These are phyloP conservation scores for Lithophane semibrunnea DNA, from an alignment of 2,888 invertebrate genomes.

Conservation along the genomic window DNA sequence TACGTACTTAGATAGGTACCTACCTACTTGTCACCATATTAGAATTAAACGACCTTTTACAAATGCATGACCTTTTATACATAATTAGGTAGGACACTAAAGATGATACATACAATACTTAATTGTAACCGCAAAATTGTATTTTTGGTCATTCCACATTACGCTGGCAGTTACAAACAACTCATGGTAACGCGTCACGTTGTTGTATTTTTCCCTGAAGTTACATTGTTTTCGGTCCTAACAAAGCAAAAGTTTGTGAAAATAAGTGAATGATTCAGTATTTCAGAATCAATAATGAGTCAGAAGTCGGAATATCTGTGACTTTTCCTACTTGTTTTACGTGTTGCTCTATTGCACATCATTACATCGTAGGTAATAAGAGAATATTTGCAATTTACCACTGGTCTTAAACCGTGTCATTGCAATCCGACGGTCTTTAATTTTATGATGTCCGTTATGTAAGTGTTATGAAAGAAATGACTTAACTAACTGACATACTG, in stretches of 20 bases:
- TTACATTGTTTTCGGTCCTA: constrained; percentile 37
- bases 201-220: constrained; percentile 40
- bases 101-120: neutral
- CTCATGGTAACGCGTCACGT: constrained; percentile 14
- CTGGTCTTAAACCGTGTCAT: constrained; percentile 29
- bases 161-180: constrained; percentile 8
- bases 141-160: neutral
- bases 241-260: constrained; percentile 40
- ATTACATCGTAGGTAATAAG: constrained; percentile 29
- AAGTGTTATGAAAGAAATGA: constrained; percentile 54
- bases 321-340: constrained; percentile 10
- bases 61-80: constrained; percentile 5
- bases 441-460: constrained; percentile 54
- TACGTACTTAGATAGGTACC: neutral
- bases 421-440: constrained; percentile 45
- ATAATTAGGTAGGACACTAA: neutral
- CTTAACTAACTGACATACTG: constrained; percentile 55
- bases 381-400: constrained; percentile 45
- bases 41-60: neutral
- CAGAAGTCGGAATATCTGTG: constrained; percentile 15
- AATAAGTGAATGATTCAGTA: constrained; percentile 45
- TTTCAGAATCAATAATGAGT: constrained; percentile 29
- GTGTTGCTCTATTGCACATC: constrained; percentile 5
- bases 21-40: neutral
- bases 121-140: neutral